Evolutionary conservation across 2,797 vertebrate genomes (phyloP).

Genomic region (Fratercula arctica): DNA sequence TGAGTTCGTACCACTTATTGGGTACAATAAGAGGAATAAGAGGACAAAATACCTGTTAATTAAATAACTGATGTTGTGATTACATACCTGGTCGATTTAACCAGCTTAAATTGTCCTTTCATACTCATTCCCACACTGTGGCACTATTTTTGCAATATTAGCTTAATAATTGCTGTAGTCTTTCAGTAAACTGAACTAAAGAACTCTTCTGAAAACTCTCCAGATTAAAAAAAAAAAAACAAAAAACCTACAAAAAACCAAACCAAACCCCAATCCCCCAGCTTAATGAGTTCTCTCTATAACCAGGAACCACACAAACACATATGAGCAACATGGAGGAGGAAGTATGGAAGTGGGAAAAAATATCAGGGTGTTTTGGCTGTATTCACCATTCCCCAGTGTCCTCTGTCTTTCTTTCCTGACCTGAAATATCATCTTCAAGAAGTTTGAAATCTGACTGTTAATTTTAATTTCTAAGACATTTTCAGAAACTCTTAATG

Average conservation of each 20-base stretch:
- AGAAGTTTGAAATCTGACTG: background rate
- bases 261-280: background rate
- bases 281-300: background rate
- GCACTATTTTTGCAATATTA: background rate
- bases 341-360: background rate
- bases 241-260: background rate
- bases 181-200: background rate
- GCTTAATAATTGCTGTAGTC: background rate
- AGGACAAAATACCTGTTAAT: background rate
- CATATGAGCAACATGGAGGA: background rate
- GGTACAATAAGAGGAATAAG: background rate
- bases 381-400: background rate
- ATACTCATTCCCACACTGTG: background rate
- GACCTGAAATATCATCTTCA: background rate
- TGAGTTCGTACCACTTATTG: background rate
- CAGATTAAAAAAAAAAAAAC: background rate
- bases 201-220: background rate
- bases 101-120: background rate
- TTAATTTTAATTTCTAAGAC: background rate
- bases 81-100: background rate
- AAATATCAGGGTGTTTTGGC: rapidly evolving
- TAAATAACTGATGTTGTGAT: background rate
- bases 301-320: background rate
- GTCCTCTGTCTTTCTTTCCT: background rate
- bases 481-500: background rate